Base-by-base conservation (phyloP, 2,113 vertebrate genomes). In the western clawed frog (Xenopus tropicalis) region DNA sequence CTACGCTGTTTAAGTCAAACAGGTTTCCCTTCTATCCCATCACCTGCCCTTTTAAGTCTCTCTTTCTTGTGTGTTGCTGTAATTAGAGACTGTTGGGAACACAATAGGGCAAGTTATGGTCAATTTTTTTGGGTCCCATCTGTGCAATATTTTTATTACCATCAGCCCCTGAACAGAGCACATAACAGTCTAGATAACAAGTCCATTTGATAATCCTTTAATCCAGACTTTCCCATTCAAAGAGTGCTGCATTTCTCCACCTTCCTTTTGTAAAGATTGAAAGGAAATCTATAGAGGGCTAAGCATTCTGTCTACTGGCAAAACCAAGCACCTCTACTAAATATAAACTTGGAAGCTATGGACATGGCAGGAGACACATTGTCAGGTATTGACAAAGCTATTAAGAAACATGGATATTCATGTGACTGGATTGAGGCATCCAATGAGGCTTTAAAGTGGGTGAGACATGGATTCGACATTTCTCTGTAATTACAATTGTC, bases 71-170 rank as follows among this genome's bases (percentile, higher is more conserved):
- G 84, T 77, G 92, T 89, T 91, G 90, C 91, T 92, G 93, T 95
- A 98, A 99, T 98, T 98, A 98, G 93, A 93, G 95, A 94, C 90
- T 90, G 91, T 88, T 88, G 86, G 88, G 92, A 91, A 92, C 93
- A 98, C 94, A 98, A 98, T 96, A 87, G 93, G 93, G 88, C 88
- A 90, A 93, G 90, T 91, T 88, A 93, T 88, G 90, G 93, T 94
- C 92, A 90, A 87, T 93, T 93, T 94, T 88, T 93, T 94, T 85
- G 88, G 79, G 90, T 90, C 93, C 96, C 96, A 98, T 95, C 96
- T 96, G 94, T 93, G 93, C 78, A 86, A 87, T 89, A 87, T 91
- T 81, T 90, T 89, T 84, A 83, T 88, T 86, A 85, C 82, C 83
- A 84, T 81, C 80, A 82, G 90, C 88, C 79, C 86, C 87, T 72